phyloP scores from a whole-genome alignment of 2,888 invertebrate species.

The Drosophila affinis region DNA sequence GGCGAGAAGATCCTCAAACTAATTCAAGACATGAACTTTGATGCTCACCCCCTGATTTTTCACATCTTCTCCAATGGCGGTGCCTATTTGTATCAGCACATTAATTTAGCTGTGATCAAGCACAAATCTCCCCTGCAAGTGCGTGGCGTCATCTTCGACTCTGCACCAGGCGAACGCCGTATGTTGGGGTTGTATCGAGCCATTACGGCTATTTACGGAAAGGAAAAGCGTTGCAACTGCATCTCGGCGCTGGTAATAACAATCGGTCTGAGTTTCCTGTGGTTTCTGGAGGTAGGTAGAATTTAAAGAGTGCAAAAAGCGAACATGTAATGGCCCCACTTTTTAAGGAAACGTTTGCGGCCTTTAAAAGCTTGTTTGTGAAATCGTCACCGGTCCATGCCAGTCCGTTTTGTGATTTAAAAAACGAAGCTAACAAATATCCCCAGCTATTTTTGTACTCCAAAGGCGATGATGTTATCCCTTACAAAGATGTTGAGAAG shows the following conservation, averaged over 20 bases:
- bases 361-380: conserved; percentile 82
- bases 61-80: conserved; percentile 91
- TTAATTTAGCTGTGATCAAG: conserved; percentile 86
- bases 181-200: conserved; percentile 86
- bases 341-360: conserved; percentile 82
- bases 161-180: conserved; percentile 88
- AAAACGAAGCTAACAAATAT: conserved; percentile 86
- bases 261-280: conserved; percentile 86
- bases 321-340: neutral
- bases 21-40: conserved; percentile 87
- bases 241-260: conserved; percentile 85
- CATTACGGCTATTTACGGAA: conserved; percentile 86
- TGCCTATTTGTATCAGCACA: conserved; percentile 88
- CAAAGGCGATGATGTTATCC: conserved; percentile 88
- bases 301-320: neutral
- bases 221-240: conserved; percentile 85
- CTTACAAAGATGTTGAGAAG: conserved; percentile 88
- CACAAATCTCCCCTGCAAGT: conserved; percentile 85
- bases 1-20: conserved; percentile 88
- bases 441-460: conserved; percentile 91
- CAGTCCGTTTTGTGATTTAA: conserved; percentile 86
- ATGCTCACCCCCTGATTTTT: conserved; percentile 89
- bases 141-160: conserved; percentile 88
- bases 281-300: conserved; percentile 86
- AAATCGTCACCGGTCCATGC: conserved; percentile 84